phyloP scores from a whole-genome alignment of 2,797 vertebrate species.

The Gila robusta region DNA sequence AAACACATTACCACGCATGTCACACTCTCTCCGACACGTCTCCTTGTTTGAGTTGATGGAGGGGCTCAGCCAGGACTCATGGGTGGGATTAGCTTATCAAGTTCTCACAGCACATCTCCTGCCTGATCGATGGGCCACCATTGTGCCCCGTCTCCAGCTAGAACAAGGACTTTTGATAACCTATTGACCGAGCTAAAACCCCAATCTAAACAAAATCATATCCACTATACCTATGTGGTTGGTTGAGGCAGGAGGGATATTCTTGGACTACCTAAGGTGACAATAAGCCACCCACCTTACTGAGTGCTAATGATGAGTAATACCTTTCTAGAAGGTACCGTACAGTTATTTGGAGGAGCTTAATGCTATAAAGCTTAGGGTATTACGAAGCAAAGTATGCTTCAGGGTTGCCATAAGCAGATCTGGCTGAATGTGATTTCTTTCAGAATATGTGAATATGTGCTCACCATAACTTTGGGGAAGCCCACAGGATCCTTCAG shows the following conservation, averaged over 20 bases:
- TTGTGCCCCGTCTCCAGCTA: conserved; percentile 71
- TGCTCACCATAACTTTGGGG: conserved; percentile 88
- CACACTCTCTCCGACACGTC: conserved; percentile 29
- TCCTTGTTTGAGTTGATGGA: conserved; percentile 66
- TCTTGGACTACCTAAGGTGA: conserved; percentile 47
- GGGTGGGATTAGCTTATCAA: conserved; percentile 84
- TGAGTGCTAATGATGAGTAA: conserved; percentile 75
- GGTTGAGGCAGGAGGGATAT: conserved; percentile 12
- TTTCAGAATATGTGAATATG: conserved; percentile 1
- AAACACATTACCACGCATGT: conserved; percentile 36
- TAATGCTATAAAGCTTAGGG: background rate
- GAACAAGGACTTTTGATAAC: conserved; percentile 82
- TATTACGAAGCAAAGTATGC: conserved; percentile 41
- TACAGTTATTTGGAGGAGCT: conserved; percentile 39
- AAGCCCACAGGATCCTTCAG: conserved; percentile 90
- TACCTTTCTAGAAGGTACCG: conserved; percentile 61
- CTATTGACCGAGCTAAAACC: conserved; percentile 75
- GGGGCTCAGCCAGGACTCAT: conserved; percentile 65
- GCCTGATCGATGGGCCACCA: conserved; percentile 80
- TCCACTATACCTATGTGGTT: background rate
- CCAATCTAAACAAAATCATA: conserved; percentile 67
- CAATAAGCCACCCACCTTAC: conserved; percentile 44
- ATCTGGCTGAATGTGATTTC: conserved; percentile 51
- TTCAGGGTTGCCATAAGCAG: conserved; percentile 57
- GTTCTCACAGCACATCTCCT: conserved; percentile 71